Percentiles rank a stretch among this genome's conserved stretches.
These are phyloP conservation scores for Melieria omissa DNA, from an alignment of 2,888 invertebrate species.

Conservation along the genomic window DNA sequence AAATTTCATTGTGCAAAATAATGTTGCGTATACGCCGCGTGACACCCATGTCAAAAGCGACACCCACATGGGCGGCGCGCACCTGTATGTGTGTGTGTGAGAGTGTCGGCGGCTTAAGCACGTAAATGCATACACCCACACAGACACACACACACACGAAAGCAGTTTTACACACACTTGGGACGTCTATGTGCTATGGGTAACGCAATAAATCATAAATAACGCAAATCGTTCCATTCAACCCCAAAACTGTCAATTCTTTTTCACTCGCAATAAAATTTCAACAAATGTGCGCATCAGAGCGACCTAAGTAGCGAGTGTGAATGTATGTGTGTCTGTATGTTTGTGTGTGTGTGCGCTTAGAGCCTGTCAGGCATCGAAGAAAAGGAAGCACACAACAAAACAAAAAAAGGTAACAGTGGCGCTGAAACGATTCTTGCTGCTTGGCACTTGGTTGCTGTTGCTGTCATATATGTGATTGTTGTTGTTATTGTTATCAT, in stretches of 20 bases:
- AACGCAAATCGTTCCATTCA: slow-evolving; percentile 41
- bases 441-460: neutral
- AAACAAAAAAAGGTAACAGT: neutral
- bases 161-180: too few species aligned
- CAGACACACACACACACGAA: too few species aligned
- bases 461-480: neutral
- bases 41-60: neutral
- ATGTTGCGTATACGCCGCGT: too few species aligned
- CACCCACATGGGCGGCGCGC: neutral
- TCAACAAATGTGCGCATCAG: slow-evolving; percentile 2
- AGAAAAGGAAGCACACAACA: neutral
- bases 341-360: too few species aligned
- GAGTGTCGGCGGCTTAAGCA: slow-evolving; percentile 3
- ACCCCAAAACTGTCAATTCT: slow-evolving; percentile 40
- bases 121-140: neutral
- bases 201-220: slow-evolving; percentile 44
- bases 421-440: neutral
- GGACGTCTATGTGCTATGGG: too few species aligned
- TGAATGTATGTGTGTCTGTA: neutral
- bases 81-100: slow-evolving; percentile 19
- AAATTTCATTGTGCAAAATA: too few species aligned
- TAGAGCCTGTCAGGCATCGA: too few species aligned
- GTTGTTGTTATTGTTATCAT: neutral
- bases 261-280: slow-evolving; percentile 22
- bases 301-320: neutral